Evolutionary conservation across 1,140 invertebrate genomes (phyloP), one percentile per base, ranked within the genome.

Genomic region (Cepaea nemoralis): DNA sequence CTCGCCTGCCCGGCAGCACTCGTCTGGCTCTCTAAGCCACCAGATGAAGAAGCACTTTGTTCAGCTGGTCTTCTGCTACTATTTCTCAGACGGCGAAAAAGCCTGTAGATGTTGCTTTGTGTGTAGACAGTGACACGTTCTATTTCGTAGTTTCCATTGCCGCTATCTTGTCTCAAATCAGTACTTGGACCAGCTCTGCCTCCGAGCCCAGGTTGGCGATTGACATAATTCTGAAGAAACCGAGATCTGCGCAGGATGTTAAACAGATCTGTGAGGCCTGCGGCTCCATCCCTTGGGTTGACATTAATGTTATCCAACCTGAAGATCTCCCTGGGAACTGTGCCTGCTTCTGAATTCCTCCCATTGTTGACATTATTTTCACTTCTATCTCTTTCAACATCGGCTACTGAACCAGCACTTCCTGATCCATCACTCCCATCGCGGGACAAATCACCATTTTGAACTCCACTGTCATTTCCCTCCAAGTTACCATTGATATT

Each of bases 91-190:
- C 69, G 40, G 8, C 45, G 33, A 73, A 73, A 80, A 3, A 80
- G 42, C 42, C 69, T 80, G 33, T 80, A 80, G 45, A 73, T 80
- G 48, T 73, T 71, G n/a, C 48, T 80, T 35, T 80, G 42, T 55
- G 78, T 80, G 48, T 80, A 73, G 1, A 80, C 67, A 12, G 78
- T 71, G 3, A 80, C 69, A 14, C 78, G 78, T 69, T 80, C 78
- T 48, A 73, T 80, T 48, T 80, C 78, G 55, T 35, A 79, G 40
- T 48, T 69, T 0, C 63, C 39, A 0, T 50, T 0, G 27, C 27
- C 42, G 6, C 31, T 33, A 1, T n/a, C 31, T 19, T 10, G 40
- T 12, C 24, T 63, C 1, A 3, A 10, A 50, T 14, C 42, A 27
- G 39, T n/a, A 48, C 6, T 1, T 1, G 40, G 3, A 27, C 0